A percentile compares a stretch with the other conserved stretches of the same genome.
Evolutionary conservation across 2,797 vertebrate genomes (phyloP).

Genomic region (Linurgus olivaceus): DNA sequence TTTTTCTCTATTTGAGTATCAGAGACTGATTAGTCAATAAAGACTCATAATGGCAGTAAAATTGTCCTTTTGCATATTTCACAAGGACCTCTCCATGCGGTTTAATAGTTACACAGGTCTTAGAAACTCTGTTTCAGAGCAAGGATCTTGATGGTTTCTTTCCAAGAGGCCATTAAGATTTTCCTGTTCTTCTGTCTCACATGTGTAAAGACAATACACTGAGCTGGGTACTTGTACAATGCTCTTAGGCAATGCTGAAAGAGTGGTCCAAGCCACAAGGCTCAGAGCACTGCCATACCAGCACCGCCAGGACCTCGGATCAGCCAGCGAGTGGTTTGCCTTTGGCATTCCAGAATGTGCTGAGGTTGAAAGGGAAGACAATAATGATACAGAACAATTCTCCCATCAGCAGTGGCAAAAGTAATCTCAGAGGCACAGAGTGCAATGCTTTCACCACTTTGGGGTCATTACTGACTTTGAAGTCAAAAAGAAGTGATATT

Average conservation of each 20-base stretch:
- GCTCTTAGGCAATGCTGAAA: neutral
- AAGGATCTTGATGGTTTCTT: neutral
- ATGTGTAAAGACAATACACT: neutral
- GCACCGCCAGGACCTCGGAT: neutral
- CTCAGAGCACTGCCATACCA: neutral
- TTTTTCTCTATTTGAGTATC: neutral
- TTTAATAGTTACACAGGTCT: neutral
- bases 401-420: slow-evolving; percentile 25
- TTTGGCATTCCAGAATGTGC: slow-evolving; percentile 28
- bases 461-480: neutral
- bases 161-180: neutral
- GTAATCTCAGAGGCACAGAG: neutral
- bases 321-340: neutral
- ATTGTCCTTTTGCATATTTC: neutral
- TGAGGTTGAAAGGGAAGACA: slow-evolving; percentile 46
- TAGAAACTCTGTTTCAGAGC: neutral
- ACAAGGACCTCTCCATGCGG: neutral
- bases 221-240: neutral
- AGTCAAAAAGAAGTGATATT: neutral
- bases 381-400: slow-evolving; percentile 24
- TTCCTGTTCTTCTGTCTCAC: neutral
- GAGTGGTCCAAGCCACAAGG: slow-evolving; percentile 9
- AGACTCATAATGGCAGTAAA: neutral
- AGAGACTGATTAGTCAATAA: neutral
- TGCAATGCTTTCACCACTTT: neutral